phyloP scores from a whole-genome alignment of 2,888 invertebrate genomes.

The Leptinotarsa tumamoca region DNA sequence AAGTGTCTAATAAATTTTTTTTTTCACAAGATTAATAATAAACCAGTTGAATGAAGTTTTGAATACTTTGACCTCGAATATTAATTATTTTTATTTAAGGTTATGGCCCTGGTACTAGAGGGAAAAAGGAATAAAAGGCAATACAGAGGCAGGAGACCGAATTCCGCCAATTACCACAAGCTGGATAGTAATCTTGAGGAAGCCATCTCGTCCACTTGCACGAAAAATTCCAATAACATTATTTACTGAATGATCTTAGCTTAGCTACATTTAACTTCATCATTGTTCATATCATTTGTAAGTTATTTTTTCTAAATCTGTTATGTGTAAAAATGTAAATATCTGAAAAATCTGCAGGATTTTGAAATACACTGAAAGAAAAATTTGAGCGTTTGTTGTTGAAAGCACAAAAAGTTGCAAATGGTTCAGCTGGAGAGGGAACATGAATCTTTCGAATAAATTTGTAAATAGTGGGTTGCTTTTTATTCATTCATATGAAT shows the following conservation, averaged over 20 bases:
- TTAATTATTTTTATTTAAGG: constrained; percentile 63
- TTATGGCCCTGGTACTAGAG: constrained; percentile 75
- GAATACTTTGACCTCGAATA: too few species aligned
- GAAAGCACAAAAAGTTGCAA: too few species aligned
- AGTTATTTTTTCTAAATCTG: constrained; percentile 33
- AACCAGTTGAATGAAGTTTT: too few species aligned
- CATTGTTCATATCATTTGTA: constrained; percentile 43
- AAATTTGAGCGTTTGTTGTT: too few species aligned
- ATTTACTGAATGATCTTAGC: constrained; percentile 65
- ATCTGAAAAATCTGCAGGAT: not conserved
- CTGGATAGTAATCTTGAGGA: constrained; percentile 77
- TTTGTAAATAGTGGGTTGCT: too few species aligned
- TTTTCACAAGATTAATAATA: too few species aligned
- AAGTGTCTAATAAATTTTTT: too few species aligned
- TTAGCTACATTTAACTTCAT: constrained; percentile 14
- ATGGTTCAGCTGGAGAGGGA: too few species aligned
- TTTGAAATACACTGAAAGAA: not conserved
- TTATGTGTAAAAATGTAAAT: constrained; percentile 45
- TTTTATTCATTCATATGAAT: too few species aligned
- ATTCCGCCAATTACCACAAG: constrained; percentile 75
- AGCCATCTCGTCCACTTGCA: constrained; percentile 73
- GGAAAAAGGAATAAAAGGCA: constrained; percentile 68
- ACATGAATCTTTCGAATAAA: too few species aligned
- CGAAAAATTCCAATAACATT: constrained; percentile 69
- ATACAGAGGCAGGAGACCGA: constrained; percentile 69